A percentile compares a stretch with the other conserved stretches of the same genome.
Conservation (phyloP, 1,140 invertebrate genomes). For the Musca domestica region DNA sequence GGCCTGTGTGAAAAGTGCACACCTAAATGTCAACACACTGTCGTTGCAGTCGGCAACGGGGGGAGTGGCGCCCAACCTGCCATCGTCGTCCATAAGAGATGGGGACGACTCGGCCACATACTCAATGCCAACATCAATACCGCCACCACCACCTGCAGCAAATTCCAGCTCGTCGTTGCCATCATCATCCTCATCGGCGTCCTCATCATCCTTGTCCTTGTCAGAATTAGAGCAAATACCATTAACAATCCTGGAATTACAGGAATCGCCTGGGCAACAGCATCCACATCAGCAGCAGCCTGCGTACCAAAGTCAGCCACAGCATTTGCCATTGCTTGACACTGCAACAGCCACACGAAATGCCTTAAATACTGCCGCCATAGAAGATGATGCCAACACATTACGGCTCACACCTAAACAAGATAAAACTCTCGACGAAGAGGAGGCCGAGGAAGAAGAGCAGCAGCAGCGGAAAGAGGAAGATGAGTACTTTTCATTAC, state of each 20-base stretch:
- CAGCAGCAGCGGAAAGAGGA: neutral
- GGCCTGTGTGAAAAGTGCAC: constrained; percentile 43
- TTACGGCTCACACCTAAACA: neutral
- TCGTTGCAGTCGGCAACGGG: neutral
- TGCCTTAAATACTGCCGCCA: constrained; percentile 20
- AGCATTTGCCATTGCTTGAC: neutral
- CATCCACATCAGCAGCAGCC: constrained; percentile 1
- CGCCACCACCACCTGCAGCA: constrained; percentile 2
- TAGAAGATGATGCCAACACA: neutral
- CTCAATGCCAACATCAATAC: neutral
- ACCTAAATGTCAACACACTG: constrained; percentile 32
- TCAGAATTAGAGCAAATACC: constrained; percentile 7
- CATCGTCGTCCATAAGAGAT: neutral
- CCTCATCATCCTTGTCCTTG: neutral
- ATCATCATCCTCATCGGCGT: constrained; percentile 2
- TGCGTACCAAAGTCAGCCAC: neutral
- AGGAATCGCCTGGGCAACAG: constrained; percentile 16
- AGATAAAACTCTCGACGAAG: neutral
- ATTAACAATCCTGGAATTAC: constrained; percentile 9
- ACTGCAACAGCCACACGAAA: constrained; percentile 4
- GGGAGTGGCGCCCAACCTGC: neutral
- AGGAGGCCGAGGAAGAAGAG: neutral
- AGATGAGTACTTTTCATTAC: neutral
- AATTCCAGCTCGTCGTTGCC: too few relatives aligned
- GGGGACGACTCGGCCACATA: neutral